Percentiles rank a stretch among this genome's conserved stretches.
Conservation (phyloP, 2,113 vertebrate species). For the Peucedramus taeniatus region DNA sequence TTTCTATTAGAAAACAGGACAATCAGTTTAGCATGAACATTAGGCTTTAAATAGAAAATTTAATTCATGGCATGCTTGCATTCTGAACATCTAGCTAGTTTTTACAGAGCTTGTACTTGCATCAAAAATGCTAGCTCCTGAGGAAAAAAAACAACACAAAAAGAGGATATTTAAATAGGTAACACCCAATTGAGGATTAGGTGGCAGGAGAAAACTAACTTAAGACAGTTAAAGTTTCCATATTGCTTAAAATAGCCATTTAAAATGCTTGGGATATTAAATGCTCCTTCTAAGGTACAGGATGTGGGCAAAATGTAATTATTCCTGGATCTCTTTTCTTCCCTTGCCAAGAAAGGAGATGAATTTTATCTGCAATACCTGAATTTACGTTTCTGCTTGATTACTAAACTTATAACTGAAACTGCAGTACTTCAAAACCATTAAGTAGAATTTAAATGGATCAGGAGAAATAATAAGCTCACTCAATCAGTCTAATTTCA, state of each 20-base stretch:
- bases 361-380: not conserved
- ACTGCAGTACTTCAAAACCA: not conserved
- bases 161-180: not conserved
- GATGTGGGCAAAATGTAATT: not conserved
- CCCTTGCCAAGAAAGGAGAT: not conserved
- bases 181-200: not conserved
- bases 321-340: not conserved
- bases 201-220: not conserved
- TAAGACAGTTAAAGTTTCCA: not conserved
- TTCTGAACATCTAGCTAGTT: not conserved
- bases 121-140: not conserved
- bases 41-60: not conserved
- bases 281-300: not conserved
- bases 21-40: not conserved
- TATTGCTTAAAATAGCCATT: slow-evolving; percentile 10
- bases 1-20: not conserved
- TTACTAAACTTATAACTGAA: slow-evolving; percentile 32
- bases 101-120: not conserved
- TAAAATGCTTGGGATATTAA: not conserved
- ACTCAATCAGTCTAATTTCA: not conserved
- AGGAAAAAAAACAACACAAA: not conserved
- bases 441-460: slow-evolving; percentile 3
- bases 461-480: not conserved
- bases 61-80: not conserved
- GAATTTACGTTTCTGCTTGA: not conserved